Conservation (phyloP, 1,140 invertebrate species). For the Heliconius nattereri region DNA sequence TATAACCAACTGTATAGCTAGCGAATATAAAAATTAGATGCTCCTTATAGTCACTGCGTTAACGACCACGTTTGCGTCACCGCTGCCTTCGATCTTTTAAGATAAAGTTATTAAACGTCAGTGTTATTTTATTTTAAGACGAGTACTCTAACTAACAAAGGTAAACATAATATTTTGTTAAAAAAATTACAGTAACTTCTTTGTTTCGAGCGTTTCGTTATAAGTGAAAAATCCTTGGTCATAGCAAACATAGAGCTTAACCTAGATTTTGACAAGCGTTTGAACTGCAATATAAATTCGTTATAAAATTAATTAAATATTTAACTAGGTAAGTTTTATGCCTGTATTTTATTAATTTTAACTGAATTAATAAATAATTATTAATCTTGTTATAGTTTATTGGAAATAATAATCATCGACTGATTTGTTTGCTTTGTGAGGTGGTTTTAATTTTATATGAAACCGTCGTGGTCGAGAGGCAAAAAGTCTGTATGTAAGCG, state of each 20-base stretch:
- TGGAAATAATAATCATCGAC: not conserved
- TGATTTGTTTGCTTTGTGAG: not conserved
- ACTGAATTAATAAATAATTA: not conserved
- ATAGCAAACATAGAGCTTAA: slow-evolving; percentile 23
- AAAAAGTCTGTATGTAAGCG: too few relatives aligned
- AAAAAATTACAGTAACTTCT: slow-evolving; percentile 29
- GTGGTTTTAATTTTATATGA: not conserved
- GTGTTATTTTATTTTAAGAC: slow-evolving; percentile 32
- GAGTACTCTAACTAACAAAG: slow-evolving; percentile 33
- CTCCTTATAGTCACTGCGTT: not conserved
- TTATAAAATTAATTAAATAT: slow-evolving; percentile 4
- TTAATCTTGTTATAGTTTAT: too few relatives aligned
- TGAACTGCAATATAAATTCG: not conserved
- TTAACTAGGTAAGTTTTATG: not conserved
- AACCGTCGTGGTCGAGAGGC: too few relatives aligned
- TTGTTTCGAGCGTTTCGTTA: slow-evolving; percentile 23
- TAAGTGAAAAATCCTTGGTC: slow-evolving; percentile 32
- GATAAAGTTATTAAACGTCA: slow-evolving; percentile 24
- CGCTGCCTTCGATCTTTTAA: not conserved
- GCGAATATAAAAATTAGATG: not conserved
- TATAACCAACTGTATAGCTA: slow-evolving; percentile 16
- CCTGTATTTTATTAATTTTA: not conserved
- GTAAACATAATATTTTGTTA: slow-evolving; percentile 37
- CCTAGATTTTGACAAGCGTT: not conserved
- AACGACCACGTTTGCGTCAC: not conserved